phyloP scores from a whole-genome alignment of 2,888 invertebrate species.

The Trichopoda pennipes region DNA sequence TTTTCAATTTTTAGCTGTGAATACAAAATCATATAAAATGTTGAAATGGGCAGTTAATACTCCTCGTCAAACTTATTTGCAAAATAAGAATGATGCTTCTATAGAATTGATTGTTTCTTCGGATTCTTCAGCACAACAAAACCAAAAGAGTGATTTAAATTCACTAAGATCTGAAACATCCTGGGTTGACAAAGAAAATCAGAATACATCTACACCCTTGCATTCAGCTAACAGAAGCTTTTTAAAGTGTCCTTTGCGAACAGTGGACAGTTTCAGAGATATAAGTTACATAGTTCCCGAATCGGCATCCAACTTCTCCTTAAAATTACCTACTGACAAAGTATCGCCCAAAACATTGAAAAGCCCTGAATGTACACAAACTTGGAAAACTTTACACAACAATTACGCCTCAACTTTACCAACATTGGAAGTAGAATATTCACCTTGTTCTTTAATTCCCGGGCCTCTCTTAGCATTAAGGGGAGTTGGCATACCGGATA shows the following conservation, averaged over 20 bases:
- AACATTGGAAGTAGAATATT: slow-evolving; percentile 80
- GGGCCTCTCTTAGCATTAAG: slow-evolving; percentile 79
- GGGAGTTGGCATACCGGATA: slow-evolving; percentile 79
- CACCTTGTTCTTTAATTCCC: slow-evolving; percentile 77
- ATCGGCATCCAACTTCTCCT: background rate
- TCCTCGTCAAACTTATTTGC: slow-evolving; percentile 76
- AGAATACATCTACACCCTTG: slow-evolving; percentile 76
- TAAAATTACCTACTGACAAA: background rate
- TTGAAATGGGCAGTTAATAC: slow-evolving; percentile 80
- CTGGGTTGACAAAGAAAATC: slow-evolving; percentile 77
- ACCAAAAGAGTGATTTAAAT: slow-evolving; percentile 69
- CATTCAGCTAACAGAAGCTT: slow-evolving; percentile 58
- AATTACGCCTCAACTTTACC: slow-evolving; percentile 77
- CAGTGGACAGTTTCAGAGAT: slow-evolving; percentile 74
- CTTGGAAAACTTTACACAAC: slow-evolving; percentile 38
- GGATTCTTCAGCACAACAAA: slow-evolving; percentile 43
- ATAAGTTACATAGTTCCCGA: slow-evolving; percentile 76
- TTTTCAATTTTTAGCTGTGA: slow-evolving; percentile 28
- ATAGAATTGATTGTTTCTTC: slow-evolving; percentile 6
- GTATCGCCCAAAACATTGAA: slow-evolving; percentile 4
- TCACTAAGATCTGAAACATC: slow-evolving; percentile 57
- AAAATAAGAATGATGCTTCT: slow-evolving; percentile 42
- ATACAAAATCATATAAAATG: slow-evolving; percentile 70
- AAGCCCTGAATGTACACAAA: slow-evolving; percentile 28
- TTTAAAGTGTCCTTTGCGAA: slow-evolving; percentile 54